Evolutionary conservation across 1,140 invertebrate genomes (phyloP), one percentile per base, ranked within the genome.

Genomic region (Saccostrea cuccullata): DNA sequence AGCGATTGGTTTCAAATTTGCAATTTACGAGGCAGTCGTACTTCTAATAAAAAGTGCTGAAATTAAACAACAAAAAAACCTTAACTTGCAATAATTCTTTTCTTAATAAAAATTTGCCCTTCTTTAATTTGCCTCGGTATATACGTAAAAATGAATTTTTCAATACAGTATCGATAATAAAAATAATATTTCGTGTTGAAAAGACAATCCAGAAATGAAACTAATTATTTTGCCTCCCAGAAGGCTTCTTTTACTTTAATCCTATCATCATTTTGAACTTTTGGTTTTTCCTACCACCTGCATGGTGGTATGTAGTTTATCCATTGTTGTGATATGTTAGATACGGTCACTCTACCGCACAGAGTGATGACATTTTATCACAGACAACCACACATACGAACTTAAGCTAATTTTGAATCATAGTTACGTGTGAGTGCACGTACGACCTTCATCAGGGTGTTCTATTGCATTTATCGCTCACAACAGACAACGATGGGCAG

Each of bases 381-480:
- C 70, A 26, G 11, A 30, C 13, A 15, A 26, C 23, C 70, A 77
- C 70, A 73, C 23, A 77, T 15, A 77, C 12, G 70, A 26, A 77
- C 30, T 30, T 2, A 20, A n/a, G 17, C 58, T n/a, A 17, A n/a
- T 64, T 20, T n/a, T 64, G 58, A 64, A 20, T 64, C 70, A 17
- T 36, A 77, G 23, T 77, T 17, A 77, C 70, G 70, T 77, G 70
- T 77, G 70, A 77, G 11, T 77, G 70, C 70, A 77, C 70, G 9
- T 36, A 77, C 70, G 70, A 77, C 30, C 70, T 77, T 77, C 70
- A 77, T 26, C 23, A 8, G 70, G 70, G 70, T 77, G 70, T 77
- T 77, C 70, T 17, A 30, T 13, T 23, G 13, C 30, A 77, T 77
- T 67, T 77, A 77, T 77, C 70, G 26, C 26, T 77, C 26, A 26